These are phyloP conservation scores for Epirrita christyi DNA, from an alignment of 2,888 invertebrate species.

Conservation along the genomic window DNA sequence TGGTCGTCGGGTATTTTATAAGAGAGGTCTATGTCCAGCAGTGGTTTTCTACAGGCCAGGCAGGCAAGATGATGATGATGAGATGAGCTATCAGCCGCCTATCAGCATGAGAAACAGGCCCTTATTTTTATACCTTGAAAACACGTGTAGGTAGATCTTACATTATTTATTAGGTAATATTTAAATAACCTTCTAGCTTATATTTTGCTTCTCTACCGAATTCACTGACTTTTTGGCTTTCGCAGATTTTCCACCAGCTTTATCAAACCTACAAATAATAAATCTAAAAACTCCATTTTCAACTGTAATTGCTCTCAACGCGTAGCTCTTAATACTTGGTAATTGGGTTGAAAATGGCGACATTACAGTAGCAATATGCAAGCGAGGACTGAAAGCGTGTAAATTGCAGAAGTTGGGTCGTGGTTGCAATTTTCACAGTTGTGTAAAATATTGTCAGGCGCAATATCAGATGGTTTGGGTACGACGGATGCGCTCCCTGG, in stretches of 20 bases:
- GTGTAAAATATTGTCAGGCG: constrained; percentile 75
- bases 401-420: constrained; percentile 77
- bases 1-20: too few species aligned
- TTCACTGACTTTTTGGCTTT: constrained; percentile 20
- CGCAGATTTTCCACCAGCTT: constrained; percentile 26
- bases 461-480: constrained; percentile 30
- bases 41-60: not conserved
- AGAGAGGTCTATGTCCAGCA: not conserved
- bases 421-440: constrained; percentile 75
- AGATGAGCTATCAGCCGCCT: not conserved
- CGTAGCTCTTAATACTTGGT: constrained; percentile 33
- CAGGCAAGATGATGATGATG: not conserved
- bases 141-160: too few species aligned
- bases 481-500: constrained; percentile 32
- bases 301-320: constrained; percentile 28
- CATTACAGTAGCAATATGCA: constrained; percentile 55
- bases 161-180: not conserved
- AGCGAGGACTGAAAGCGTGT: constrained; percentile 58
- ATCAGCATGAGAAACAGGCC: too few species aligned
- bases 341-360: constrained; percentile 42
- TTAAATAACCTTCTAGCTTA: not conserved
- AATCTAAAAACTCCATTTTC: constrained; percentile 27
- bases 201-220: constrained; percentile 1
- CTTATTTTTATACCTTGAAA: too few species aligned
- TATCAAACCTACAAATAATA: constrained; percentile 32